Percentiles rank a stretch among this genome's conserved stretches.
Conservation (phyloP, 2,113 vertebrate genomes). For the Hydropotes inermis region DNA sequence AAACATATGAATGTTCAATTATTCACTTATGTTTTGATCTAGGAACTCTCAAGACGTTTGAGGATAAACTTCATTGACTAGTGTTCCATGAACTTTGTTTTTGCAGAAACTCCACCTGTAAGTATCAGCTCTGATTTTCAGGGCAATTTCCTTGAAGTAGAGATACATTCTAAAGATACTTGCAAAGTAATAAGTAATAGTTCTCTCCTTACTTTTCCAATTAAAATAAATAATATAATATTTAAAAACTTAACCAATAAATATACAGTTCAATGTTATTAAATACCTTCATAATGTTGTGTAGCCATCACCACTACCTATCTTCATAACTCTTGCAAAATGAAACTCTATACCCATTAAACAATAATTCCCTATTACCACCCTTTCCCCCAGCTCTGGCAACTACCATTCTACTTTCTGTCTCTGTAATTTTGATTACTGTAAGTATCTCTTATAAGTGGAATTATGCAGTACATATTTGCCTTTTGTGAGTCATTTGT, state of each 20-base stretch:
- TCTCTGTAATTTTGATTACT: neutral
- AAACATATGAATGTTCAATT: neutral
- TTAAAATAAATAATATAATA: neutral
- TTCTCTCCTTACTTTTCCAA: neutral
- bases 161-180: slow-evolving; percentile 2
- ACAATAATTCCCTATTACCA: neutral
- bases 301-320: neutral
- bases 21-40: neutral
- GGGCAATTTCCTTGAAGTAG: neutral
- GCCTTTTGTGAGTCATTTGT: neutral
- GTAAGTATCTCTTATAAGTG: neutral
- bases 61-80: neutral
- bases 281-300: neutral
- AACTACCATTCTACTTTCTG: neutral
- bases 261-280: neutral
- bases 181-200: neutral
- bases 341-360: neutral
- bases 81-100: neutral
- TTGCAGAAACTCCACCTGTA: neutral
- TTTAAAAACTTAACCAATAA: neutral
- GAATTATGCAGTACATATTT: neutral
- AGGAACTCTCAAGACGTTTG: neutral
- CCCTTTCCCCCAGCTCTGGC: neutral
- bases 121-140: neutral
- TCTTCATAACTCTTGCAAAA: neutral